Evolutionary conservation across 2,888 invertebrate species (phyloP).

Genomic region (Danaus chrysippus): DNA sequence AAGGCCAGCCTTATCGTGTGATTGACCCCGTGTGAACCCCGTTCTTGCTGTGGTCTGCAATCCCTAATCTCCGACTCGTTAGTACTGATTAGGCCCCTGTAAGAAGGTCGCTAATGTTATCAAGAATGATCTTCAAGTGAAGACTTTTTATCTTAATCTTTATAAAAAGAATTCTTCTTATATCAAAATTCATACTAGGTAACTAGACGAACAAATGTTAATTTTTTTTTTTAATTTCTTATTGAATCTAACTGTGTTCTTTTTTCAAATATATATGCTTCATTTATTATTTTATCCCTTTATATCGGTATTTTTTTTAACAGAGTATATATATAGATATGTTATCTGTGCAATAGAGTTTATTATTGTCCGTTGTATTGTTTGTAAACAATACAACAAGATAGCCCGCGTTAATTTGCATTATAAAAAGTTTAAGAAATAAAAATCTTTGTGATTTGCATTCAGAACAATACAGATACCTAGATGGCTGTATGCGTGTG

Average conservation of each 20-base stretch:
- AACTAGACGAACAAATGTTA: too few relatives aligned
- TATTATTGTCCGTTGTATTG: background rate
- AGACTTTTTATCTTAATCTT: slow-evolving; percentile 19
- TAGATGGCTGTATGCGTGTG: slow-evolving; percentile 13
- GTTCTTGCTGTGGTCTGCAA: slow-evolving; percentile 25
- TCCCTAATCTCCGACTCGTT: slow-evolving; percentile 35
- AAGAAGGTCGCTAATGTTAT: slow-evolving; percentile 30
- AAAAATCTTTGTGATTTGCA: slow-evolving; percentile 15
- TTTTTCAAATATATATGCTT: too few relatives aligned
- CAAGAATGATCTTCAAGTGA: slow-evolving; percentile 24
- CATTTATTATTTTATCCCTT: too few relatives aligned
- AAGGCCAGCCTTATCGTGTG: slow-evolving; percentile 58
- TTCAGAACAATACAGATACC: slow-evolving; percentile 3
- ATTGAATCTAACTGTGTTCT: too few relatives aligned
- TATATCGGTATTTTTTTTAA: too few relatives aligned
- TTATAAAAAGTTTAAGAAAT: slow-evolving; percentile 19
- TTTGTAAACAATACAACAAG: background rate
- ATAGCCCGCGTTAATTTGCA: slow-evolving; percentile 11
- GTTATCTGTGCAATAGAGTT: too few relatives aligned
- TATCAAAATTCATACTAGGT: background rate
- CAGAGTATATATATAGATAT: too few relatives aligned
- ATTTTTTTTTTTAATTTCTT: too few relatives aligned
- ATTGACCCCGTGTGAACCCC: slow-evolving; percentile 57
- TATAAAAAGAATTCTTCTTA: slow-evolving; percentile 17
- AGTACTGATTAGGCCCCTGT: slow-evolving; percentile 36